Evolutionary conservation across 2,113 vertebrate genomes (phyloP), one percentile per base, ranked within the genome.

Genomic region (Octodon degus): DNA sequence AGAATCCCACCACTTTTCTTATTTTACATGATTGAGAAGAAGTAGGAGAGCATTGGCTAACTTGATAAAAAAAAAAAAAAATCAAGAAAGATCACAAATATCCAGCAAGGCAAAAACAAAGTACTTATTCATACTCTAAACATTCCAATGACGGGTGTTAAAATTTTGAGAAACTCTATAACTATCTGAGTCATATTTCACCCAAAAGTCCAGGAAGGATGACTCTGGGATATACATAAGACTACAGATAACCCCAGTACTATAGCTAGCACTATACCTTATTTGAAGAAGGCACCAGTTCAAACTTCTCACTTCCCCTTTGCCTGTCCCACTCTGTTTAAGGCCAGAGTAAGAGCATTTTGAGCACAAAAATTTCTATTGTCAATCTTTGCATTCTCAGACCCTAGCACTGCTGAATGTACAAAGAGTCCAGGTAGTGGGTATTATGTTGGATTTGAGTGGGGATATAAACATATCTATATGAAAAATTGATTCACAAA

Each of bases 21-120:
- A 87, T 93, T 94, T 96, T 79, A 81, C 22, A 79, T 53, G 20
- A 58, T 5, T 86, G 34, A 62, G 92, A 50, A 55, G 34, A 92
- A 93, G 90, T 5, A 53, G 34, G 7, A 87, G 67, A 87, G 58
- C 34, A 2, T 27, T 90, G 11, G 7, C 34, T 53, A 14, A 13
- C 24, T 40, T 74, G 62, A 76, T 60, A 43, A 43, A 43, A 14
- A 14, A 10, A 14, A 14, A 10, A 87, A 92, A n/a, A 90, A n/a
- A 63, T 72, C 89, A 63, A 79, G 10, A 70, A 70, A 53, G 32
- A 82, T 16, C 70, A 19, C 62, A 19, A 58, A 70, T 55, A 93
- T 55, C 14, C 7, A 68, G 30, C 6, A 60, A 86, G 1, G 14
- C 88, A 76, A 77, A n/a, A 11, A 37, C 43, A 43, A 94, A 85